Evolutionary conservation across 2,888 invertebrate genomes (phyloP).

Genomic region (Nephrotoma guestfalica): DNA sequence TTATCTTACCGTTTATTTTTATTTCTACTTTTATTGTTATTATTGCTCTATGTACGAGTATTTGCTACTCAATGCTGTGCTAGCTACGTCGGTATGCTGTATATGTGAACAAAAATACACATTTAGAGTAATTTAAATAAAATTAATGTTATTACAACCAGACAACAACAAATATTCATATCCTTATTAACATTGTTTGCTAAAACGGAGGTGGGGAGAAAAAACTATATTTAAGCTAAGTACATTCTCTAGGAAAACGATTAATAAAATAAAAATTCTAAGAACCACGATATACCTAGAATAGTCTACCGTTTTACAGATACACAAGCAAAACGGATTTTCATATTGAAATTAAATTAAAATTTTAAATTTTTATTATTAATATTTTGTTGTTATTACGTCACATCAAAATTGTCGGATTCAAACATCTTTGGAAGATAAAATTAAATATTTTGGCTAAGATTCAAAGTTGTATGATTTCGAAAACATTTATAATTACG

Average conservation of each 20-base stretch:
- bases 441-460: not conserved
- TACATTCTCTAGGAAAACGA: not conserved
- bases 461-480: not conserved
- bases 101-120: too few species aligned
- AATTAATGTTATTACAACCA: not conserved
- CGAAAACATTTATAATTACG: not conserved
- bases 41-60: not conserved
- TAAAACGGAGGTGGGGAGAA: not conserved
- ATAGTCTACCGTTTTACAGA: not conserved
- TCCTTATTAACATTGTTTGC: not conserved
- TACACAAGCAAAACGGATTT: not conserved
- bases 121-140: not conserved
- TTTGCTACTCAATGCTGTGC: not conserved
- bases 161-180: not conserved
- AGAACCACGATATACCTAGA: not conserved
- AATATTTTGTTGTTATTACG: not conserved
- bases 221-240: not conserved
- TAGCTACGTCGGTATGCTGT: not conserved
- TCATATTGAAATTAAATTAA: not conserved
- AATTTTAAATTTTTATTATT: not conserved
- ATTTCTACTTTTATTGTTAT: not conserved
- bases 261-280: not conserved
- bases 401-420: not conserved
- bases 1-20: not conserved
- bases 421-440: not conserved